Base-by-base conservation (phyloP, 2,797 vertebrate species). In the Enteromius unitaeniatus region DNA sequence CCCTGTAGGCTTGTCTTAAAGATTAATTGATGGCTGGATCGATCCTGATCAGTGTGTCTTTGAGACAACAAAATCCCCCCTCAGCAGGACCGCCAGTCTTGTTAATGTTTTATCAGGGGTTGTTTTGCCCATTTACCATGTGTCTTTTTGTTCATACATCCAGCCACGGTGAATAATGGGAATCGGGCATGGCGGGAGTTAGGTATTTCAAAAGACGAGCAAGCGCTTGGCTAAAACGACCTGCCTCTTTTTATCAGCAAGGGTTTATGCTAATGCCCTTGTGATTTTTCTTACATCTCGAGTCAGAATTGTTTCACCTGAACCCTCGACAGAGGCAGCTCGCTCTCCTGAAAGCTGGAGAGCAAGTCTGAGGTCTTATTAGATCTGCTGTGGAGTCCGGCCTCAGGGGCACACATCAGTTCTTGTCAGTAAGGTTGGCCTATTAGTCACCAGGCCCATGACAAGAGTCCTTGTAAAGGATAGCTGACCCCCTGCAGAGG, bases 381-480 rank as follows among this genome's bases (percentile, higher is more conserved):
- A 92, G 91, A 90, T 82, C 83, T 15, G 62, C 80, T 86, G 90
- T 82, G 88, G 88, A 90, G 85, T 88, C 87, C 87, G 82, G 85
- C 92, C 94, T 93, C 37, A 88, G 88, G 93, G 93, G 90, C 64
- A 79, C 92, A 93, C 93, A 95, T 95, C 93, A 93, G 92, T 96
- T 92, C 93, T 95, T 95, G 94, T 95, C 94, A 94, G 69, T 85
- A 76, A 74, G 86, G 87, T 82, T 67, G 84, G 89, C 90, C 91
- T 93, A 95, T 96, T 95, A 95, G 94, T 95, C 94, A 95, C 89
- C 88, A 90, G 92, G 90, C 91, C 91, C 84, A 93, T 92, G 93
- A 94, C 92, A 91, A 89, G 84, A 85, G 87, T 89, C 89, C 91
- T 93, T 93, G 94, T 94, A 93, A 94, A 92, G 88, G 90, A 94